These are phyloP conservation scores for Drosophila equinoxialis DNA, from an alignment of 1,140 invertebrate genomes.

Conservation along the genomic window DNA sequence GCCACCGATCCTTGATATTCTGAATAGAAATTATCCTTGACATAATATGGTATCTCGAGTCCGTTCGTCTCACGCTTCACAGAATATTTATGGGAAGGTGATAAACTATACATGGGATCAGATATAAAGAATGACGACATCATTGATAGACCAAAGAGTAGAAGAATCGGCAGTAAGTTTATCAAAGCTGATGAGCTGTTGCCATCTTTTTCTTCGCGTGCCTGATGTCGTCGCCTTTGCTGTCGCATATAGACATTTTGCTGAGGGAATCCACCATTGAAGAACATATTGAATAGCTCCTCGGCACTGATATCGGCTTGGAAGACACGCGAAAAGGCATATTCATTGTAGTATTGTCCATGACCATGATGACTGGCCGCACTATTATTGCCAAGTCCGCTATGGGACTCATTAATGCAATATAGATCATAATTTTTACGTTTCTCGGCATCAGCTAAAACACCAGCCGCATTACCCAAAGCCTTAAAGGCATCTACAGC, in stretches of 20 bases:
- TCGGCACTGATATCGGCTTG: slow-evolving; percentile 97
- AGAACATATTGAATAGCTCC: slow-evolving; percentile 99
- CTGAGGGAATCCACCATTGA: slow-evolving; percentile 92
- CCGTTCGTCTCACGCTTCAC: slow-evolving; percentile 90
- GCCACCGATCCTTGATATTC: slow-evolving; percentile 96
- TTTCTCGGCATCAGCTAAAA: slow-evolving; percentile 96
- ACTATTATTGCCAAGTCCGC: slow-evolving; percentile 37
- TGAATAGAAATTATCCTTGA: slow-evolving; percentile 97
- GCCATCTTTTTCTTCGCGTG: slow-evolving; percentile 83
- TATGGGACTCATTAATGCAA: slow-evolving; percentile 86
- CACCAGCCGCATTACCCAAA: slow-evolving; percentile 95
- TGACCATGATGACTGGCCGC: slow-evolving; percentile 51
- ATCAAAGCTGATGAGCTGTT: slow-evolving; percentile 78
- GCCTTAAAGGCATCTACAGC: slow-evolving; percentile 99
- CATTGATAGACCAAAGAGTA: slow-evolving; percentile 95
- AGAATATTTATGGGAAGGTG: slow-evolving; percentile 91
- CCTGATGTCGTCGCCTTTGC: slow-evolving; percentile 86
- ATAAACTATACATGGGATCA: slow-evolving; percentile 96
- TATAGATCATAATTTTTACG: slow-evolving; percentile 95
- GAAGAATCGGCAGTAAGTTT: slow-evolving; percentile 87
- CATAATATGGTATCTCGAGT: slow-evolving; percentile 94
- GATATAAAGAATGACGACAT: slow-evolving; percentile 97
- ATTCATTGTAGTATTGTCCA: slow-evolving; percentile 80
- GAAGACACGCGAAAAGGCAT: slow-evolving; percentile 92
- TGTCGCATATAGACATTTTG: slow-evolving; percentile 88